Conservation (phyloP, 92 coral and sea anemone genomes). For the Paramuricea clavata region DNA sequence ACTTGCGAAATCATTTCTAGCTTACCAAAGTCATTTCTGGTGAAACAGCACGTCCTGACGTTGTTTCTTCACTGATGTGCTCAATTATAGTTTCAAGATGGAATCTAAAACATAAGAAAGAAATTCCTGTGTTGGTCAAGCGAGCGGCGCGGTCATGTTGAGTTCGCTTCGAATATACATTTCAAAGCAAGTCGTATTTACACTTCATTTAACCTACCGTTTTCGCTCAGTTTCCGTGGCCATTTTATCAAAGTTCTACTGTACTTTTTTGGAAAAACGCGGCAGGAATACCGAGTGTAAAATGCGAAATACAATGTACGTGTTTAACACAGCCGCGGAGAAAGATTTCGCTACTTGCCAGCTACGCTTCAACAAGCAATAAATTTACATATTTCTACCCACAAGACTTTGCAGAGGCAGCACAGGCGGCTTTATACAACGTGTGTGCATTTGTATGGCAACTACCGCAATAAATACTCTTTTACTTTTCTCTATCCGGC, state of each 20-base stretch:
- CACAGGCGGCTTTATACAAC: constrained; percentile 1
- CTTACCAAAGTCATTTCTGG: constrained; percentile 36
- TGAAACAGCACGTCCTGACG: neutral
- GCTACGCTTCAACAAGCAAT: constrained; percentile 48
- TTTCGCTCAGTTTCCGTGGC: constrained; percentile 49
- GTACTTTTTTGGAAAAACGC: constrained; percentile 19
- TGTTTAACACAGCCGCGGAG: constrained; percentile 21
- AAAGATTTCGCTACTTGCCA: constrained; percentile 32
- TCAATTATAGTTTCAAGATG: constrained; percentile 46
- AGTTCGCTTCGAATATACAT: neutral
- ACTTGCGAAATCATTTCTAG: constrained; percentile 44
- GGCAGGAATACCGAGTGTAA: neutral
- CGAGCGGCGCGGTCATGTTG: constrained; percentile 34
- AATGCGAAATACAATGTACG: constrained; percentile 16
- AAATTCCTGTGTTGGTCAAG: constrained; percentile 27
- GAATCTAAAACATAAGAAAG: constrained; percentile 24
- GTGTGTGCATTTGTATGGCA: neutral
- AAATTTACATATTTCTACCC: constrained; percentile 50
- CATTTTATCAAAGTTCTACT: constrained; percentile 16
- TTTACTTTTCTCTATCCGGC: constrained; percentile 5
- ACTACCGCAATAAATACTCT: constrained; percentile 5
- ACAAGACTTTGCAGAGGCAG: constrained; percentile 26
- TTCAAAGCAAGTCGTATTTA: neutral
- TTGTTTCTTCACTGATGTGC: constrained; percentile 41
- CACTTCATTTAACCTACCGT: constrained; percentile 13